phyloP scores from a whole-genome alignment of 1,140 invertebrate genomes.

The Drosophila obscura region DNA sequence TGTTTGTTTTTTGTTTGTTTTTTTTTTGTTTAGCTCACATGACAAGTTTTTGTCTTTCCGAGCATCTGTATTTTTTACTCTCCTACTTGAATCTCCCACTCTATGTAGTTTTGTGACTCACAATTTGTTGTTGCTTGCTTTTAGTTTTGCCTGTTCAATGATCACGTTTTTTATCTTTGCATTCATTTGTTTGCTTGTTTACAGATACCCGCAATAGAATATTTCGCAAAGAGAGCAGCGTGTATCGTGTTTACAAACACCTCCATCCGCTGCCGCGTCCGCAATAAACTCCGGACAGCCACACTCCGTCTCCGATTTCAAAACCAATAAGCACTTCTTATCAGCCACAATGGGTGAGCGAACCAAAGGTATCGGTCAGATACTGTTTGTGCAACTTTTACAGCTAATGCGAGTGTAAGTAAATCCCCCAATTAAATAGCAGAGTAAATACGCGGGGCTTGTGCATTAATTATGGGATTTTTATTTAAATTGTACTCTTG shows the following conservation, averaged over 20 bases:
- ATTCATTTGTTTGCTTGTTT: constrained; percentile 53
- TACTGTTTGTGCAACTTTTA: constrained; percentile 14
- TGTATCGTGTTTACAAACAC: constrained; percentile 5
- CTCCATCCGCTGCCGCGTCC: constrained; percentile 10
- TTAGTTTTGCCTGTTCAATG: constrained; percentile 12
- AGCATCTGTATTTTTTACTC: constrained; percentile 30
- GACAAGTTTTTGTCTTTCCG: constrained; percentile 69
- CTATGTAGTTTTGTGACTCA: constrained; percentile 56
- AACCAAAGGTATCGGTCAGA: constrained; percentile 33
- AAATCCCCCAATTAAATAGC: too few species aligned
- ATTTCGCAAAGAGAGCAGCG: constrained; percentile 52
- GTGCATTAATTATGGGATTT: too few species aligned
- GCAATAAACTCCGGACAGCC: constrained; percentile 13
- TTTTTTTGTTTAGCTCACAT: constrained; percentile 50
- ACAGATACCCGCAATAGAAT: constrained; percentile 55
- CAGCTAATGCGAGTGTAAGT: too few species aligned
- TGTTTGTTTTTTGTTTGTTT: constrained; percentile 42
- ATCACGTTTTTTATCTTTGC: constrained; percentile 61
- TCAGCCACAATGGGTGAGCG: constrained; percentile 12
- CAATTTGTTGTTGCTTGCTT: constrained; percentile 15
- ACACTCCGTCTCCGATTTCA: constrained; percentile 19
- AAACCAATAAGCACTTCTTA: constrained; percentile 38
- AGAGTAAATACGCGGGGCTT: too few species aligned
- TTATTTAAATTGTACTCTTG: too few species aligned
- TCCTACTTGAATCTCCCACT: constrained; percentile 30